Evolutionary conservation across 2,113 vertebrate genomes (phyloP), one percentile per base, ranked within the genome.

Genomic region (Elachura formosa): DNA sequence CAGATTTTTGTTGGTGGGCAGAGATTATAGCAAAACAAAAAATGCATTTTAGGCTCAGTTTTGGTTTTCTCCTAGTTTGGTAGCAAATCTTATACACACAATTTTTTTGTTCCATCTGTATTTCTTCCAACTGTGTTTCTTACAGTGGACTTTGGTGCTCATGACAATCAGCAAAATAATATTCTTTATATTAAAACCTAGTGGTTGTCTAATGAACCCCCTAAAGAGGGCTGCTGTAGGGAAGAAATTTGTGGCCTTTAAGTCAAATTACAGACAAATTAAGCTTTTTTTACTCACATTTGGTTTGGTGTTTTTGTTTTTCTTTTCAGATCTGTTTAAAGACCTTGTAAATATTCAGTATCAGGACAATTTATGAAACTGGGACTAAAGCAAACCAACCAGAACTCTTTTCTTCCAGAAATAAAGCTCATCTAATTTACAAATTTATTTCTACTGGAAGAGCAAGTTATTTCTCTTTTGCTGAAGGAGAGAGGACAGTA

Each of bases 221-320:
- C 18, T 59, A 46, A 62, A 86, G 26, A 62, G 46, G 46, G 10
- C 38, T 1, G 0, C 23, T 84, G 64, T 22, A 61, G 18, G 48
- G 14, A 75, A 33, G 9, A 52, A 80, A 71, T 62, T 13, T 62
- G 5, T 84, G 33, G 45, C 21, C 4, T 31, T 20, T 18, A 34
- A 14, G 18, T 41, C 38, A 51, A 73, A 46, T 55, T 24, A 46
- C 14, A 21, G 8, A 48, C 7, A 79, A 61, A 76, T 48, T 48
- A 76, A n/a, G 14, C 6, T 71, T 19, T 51, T 8, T 33, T 51
- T 48, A 5, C 18, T 77, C 12, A 4, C 6, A 15, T n/a, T 45
- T 55, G 13, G 8, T 25, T 20, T 71, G 1, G 29, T 52, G 1
- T n/a, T n/a, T n/a, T n/a, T n/a, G n/a, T 1, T 15, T 34, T 33